Conservation (phyloP, 2,113 vertebrate genomes). For the Manacus vitellinus region DNA sequence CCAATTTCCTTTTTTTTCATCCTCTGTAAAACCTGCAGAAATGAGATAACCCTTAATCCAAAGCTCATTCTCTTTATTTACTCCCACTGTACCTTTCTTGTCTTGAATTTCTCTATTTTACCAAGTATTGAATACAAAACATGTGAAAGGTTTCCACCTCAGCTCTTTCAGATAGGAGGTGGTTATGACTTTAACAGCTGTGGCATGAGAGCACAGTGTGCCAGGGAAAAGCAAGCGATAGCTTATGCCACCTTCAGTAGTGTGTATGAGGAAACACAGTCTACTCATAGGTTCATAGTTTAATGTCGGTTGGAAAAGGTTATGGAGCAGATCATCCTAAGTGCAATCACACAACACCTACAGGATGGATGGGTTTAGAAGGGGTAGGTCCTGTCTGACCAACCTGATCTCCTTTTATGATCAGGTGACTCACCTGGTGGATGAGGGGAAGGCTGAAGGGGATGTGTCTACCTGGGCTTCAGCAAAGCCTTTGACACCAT, state of each 20-base stretch:
- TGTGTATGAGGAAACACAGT: not conserved
- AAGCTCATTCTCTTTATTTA: conserved; percentile 11
- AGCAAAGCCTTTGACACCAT: too few species aligned
- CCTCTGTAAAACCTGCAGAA: conserved; percentile 17
- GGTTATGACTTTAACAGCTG: not conserved
- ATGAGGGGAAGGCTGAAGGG: too few species aligned
- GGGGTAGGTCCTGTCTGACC: too few species aligned
- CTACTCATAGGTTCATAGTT: not conserved
- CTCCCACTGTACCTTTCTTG: not conserved
- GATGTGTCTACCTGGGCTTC: too few species aligned
- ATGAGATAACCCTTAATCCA: conserved; percentile 38
- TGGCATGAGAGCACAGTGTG: not conserved
- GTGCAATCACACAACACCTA: too few species aligned
- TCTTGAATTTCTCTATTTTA: not conserved
- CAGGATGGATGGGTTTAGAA: too few species aligned
- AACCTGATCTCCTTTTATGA: too few species aligned
- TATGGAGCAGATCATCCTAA: too few species aligned
- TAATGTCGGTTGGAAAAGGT: not conserved
- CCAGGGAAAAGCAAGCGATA: not conserved
- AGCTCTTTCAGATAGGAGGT: not conserved
- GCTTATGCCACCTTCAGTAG: not conserved
- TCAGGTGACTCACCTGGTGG: too few species aligned
- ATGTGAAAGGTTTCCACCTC: not conserved
- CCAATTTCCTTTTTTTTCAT: not conserved
- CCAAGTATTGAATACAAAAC: not conserved